phyloP scores from a whole-genome alignment of 2,888 invertebrate species.

The Noctua janthe region DNA sequence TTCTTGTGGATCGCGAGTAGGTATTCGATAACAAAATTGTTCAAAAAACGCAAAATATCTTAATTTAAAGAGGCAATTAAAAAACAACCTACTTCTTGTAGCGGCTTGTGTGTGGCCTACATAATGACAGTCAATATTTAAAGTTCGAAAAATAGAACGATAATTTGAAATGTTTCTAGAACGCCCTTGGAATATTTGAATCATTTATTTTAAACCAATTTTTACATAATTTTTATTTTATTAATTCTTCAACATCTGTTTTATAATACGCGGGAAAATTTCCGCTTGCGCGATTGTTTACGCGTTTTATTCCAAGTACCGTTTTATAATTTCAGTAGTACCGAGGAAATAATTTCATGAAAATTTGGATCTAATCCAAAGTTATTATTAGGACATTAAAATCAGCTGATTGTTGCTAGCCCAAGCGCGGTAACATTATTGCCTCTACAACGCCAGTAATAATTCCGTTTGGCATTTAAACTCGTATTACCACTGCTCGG shows the following conservation, averaged over 20 bases:
- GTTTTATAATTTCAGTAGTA: conserved; percentile 9
- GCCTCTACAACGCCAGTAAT: conserved; percentile 73
- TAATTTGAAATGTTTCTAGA: not conserved
- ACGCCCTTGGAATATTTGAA: not conserved
- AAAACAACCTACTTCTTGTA: not conserved
- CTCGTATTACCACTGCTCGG: conserved; percentile 65
- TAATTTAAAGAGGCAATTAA: not conserved
- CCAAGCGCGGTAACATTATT: conserved; percentile 53
- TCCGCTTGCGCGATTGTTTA: no score
- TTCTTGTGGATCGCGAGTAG: not conserved
- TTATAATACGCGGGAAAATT: not conserved
- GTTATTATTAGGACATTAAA: conserved; percentile 53
- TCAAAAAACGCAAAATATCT: not conserved
- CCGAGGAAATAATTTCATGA: conserved; percentile 49
- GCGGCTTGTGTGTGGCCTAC: not conserved
- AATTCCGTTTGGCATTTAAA: conserved; percentile 78
- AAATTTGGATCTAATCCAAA: conserved; percentile 61
- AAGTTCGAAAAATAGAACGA: conserved; percentile 4
- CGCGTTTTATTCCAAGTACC: conserved; percentile 7
- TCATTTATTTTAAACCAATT: not conserved
- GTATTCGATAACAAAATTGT: not conserved
- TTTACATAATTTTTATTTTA: no score
- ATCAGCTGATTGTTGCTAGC: conserved; percentile 70
- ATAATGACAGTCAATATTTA: not conserved
- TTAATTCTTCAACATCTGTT: conserved; percentile 3